Percentiles rank a stretch among this genome's conserved stretches.
Evolutionary conservation across 2,888 invertebrate species (phyloP).

Genomic region (Endomychus coccineus): DNA sequence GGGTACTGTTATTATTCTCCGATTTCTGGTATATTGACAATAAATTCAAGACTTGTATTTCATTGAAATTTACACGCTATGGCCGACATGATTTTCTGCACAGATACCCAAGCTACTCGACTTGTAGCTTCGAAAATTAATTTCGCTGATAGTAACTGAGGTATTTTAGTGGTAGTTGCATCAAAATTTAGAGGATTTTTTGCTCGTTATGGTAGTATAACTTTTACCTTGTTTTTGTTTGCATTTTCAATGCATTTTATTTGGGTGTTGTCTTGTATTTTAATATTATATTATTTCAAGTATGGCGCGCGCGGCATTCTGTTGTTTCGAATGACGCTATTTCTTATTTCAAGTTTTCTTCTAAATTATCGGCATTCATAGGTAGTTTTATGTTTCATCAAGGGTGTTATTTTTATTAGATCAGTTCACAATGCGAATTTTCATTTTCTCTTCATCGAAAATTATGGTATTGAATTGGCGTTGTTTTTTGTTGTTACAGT

Average conservation of each 20-base stretch:
- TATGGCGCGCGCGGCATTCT: slow-evolving; percentile 38
- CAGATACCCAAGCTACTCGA: slow-evolving; percentile 2
- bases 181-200: slow-evolving; percentile 36
- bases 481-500: too few relatives aligned
- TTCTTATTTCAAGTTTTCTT: too few relatives aligned
- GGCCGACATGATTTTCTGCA: slow-evolving; percentile 34
- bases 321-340: slow-evolving; percentile 28
- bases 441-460: too few relatives aligned
- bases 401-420: too few relatives aligned
- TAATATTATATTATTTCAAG: slow-evolving; percentile 43
- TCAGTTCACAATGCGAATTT: too few relatives aligned
- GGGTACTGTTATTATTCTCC: slow-evolving; percentile 24
- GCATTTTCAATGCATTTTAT: slow-evolving; percentile 35
- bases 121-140: slow-evolving; percentile 36
- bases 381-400: too few relatives aligned
- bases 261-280: slow-evolving; percentile 42
- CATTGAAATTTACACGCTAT: slow-evolving; percentile 37
- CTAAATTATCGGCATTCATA: too few relatives aligned
- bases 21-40: slow-evolving; percentile 30
- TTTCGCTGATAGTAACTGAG: slow-evolving; percentile 26
- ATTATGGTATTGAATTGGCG: too few relatives aligned
- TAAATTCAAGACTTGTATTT: slow-evolving; percentile 34
- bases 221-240: slow-evolving; percentile 19
- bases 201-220: slow-evolving; percentile 16
- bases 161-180: slow-evolving; percentile 18